Evolutionary conservation across 2,888 invertebrate genomes (phyloP), one percentile per base, ranked within the genome.

Genomic region (Cryptus viduatorius): DNA sequence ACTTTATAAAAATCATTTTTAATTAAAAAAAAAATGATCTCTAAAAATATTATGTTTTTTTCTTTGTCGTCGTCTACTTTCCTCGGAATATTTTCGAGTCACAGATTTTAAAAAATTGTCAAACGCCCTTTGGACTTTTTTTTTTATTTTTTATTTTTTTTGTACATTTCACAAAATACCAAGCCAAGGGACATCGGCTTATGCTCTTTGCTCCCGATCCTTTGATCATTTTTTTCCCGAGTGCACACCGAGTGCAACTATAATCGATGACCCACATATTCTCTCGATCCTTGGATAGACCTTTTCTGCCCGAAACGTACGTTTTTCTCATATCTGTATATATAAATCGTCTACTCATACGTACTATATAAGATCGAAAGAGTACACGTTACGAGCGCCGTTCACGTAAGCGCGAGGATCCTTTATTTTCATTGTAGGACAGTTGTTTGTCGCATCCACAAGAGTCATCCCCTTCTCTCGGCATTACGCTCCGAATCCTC

Each of bases 251-350:
- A 75, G 82, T 69, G 64, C 48, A 53, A 8, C 69, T 85, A 76
- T 78, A 85, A 87, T 88, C 85, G 83, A 88, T 86, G 87, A 65
- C 85, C 87, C 86, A 87, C 75, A 87, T 89, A 83, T 81, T 83
- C 64, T 31, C 53, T 59, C 75, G 48, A 46, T 83, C 56, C 64
- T 85, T 61, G 61, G 82, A 56, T 79, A 71, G 56, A 72, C 75
- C 82, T 59, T 73, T 72, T 86, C 84, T 78, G 78, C n/a, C 53
- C 44, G 64, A 50, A 64, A 79, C 64, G 64, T 83, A 71, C 83
- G n/a, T 78, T 67, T 37, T 53, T 16, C 29, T 16, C 46, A 48
- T 67, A 67, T 64, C 64, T 37, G 37, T 37, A 37, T 37, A 37
- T 7, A 37, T 8, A 37, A 37, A 37, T 37, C 37, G 37, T 37